Evolutionary conservation across 2,888 invertebrate genomes (phyloP).

Genomic region (Automeris io): DNA sequence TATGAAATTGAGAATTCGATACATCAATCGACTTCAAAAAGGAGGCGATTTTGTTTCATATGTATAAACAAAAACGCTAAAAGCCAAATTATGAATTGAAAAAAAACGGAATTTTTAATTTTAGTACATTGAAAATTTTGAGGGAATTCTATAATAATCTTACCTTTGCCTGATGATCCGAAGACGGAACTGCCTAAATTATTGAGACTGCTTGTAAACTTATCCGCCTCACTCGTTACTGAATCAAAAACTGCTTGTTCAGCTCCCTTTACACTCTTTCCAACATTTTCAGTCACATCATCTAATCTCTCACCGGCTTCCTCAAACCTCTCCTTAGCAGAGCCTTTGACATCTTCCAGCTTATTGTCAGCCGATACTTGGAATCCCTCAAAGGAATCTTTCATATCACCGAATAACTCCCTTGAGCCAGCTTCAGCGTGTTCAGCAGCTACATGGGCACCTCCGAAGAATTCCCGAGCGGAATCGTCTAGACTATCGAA

Average conservation of each 20-base stretch:
- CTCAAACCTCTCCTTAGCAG: conserved; percentile 39
- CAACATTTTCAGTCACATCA: conserved; percentile 32
- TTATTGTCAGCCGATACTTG: conserved; percentile 66
- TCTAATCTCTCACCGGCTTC: conserved; percentile 42
- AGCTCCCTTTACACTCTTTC: conserved; percentile 29
- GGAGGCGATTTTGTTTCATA: no score
- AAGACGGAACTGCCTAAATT: conserved; percentile 67
- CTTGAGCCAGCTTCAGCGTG: conserved; percentile 43
- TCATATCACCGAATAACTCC: conserved; percentile 52
- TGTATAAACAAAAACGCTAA: no score
- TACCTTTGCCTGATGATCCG: conserved; percentile 70
- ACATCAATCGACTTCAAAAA: no score
- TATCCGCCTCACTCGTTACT: conserved; percentile 52
- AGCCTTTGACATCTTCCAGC: conserved; percentile 54
- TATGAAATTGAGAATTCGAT: no score
- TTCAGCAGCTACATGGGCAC: conserved; percentile 32
- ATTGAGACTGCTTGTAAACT: conserved; percentile 61
- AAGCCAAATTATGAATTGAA: no score
- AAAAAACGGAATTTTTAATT: no score
- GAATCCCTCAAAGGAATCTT: conserved; percentile 63
- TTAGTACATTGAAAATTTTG: no score
- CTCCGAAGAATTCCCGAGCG: conserved; percentile 44
- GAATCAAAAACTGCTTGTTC: conserved; percentile 38
- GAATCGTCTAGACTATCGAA: conserved; percentile 69
- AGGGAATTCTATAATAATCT: background rate